These are phyloP conservation scores for Orthosia incerta DNA, from an alignment of 2,888 invertebrate species.

Conservation along the genomic window DNA sequence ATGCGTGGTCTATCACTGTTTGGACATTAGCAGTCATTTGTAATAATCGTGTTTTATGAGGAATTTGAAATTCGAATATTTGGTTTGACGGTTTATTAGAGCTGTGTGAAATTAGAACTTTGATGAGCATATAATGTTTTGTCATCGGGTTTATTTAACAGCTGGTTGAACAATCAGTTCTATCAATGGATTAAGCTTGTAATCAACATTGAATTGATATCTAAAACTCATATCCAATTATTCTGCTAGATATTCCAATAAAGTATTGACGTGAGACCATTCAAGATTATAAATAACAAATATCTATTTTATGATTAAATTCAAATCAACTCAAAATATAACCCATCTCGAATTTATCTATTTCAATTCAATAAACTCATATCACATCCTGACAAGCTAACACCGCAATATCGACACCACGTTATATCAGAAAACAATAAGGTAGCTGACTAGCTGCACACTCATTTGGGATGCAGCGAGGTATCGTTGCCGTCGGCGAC, in stretches of 20 bases:
- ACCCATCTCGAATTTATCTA: too few relatives aligned
- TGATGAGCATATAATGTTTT: not conserved
- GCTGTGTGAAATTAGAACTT: conserved; percentile 28
- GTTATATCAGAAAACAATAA: conserved; percentile 66
- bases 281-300: not conserved
- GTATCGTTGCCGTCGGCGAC: conserved; percentile 42
- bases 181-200: not conserved
- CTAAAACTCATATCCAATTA: too few relatives aligned
- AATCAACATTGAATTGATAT: not conserved
- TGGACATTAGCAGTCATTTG: conserved; percentile 64
- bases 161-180: not conserved
- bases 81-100: conserved; percentile 19
- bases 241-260: not conserved
- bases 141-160: not conserved
- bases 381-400: conserved; percentile 24
- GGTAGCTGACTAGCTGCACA: conserved; percentile 35
- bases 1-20: conserved; percentile 67
- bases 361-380: conserved; percentile 19
- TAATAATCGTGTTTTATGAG: conserved; percentile 63
- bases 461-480: conserved; percentile 71
- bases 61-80: conserved; percentile 47
- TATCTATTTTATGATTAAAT: not conserved
- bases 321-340: too few relatives aligned
- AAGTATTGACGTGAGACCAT: not conserved
- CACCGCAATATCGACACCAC: conserved; percentile 20